Percentiles rank a stretch among this genome's conserved stretches.
Conservation (phyloP, 1,140 invertebrate species). For the Stratiolaelaps scimitus region DNA sequence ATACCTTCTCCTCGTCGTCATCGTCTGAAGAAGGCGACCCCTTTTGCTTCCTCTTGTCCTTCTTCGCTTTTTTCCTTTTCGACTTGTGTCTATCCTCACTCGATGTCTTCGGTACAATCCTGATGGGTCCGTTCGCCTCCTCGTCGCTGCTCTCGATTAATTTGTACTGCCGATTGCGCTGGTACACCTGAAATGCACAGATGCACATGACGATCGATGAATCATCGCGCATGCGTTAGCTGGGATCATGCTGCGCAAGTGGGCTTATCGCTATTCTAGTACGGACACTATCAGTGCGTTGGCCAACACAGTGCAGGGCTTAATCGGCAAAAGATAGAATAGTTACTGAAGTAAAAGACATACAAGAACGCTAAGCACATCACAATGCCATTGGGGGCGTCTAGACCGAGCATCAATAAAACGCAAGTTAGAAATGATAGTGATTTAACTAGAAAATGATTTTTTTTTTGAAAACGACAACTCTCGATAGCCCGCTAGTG, state of each 20-base stretch:
- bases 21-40: neutral
- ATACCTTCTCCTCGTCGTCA: neutral
- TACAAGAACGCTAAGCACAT: neutral
- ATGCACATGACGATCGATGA: neutral
- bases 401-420: neutral
- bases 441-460: too few relatives aligned
- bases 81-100: slow-evolving; percentile 47
- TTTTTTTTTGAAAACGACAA: too few relatives aligned
- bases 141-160: slow-evolving; percentile 31
- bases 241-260: neutral
- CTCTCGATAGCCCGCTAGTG: too few relatives aligned
- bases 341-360: too few relatives aligned
- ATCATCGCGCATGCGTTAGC: neutral
- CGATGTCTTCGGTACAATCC: slow-evolving; percentile 27
- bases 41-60: neutral
- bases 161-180: slow-evolving; percentile 29
- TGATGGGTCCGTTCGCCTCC: slow-evolving; percentile 26
- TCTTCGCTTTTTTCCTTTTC: slow-evolving; percentile 39
- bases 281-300: too few relatives aligned
- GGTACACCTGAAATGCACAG: neutral
- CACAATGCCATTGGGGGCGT: neutral
- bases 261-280: too few relatives aligned
- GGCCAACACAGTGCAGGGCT: too few relatives aligned
- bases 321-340: too few relatives aligned
- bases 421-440: neutral